Base-by-base conservation (phyloP, 30 jellyfish, hydroid and myxozoan genomes). In the Turritopsis dohrnii region DNA sequence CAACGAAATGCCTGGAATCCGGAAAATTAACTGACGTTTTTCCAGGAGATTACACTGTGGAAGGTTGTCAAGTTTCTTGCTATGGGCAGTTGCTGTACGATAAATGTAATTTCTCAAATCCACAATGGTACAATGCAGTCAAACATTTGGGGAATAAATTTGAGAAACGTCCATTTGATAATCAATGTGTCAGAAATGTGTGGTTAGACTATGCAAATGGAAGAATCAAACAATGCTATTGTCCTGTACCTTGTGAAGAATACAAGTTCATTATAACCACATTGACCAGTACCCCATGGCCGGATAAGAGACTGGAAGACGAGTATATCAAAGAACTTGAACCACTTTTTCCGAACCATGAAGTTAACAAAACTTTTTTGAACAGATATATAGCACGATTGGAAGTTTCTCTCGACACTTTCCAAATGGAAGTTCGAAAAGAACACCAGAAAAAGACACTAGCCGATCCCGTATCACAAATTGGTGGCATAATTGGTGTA, bases 21-120 rank as follows among this genome's bases (percentile, higher is more conserved):
- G 66, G 65, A 27, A 80, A 76, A 52, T 52, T 72, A 21, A 41
- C 23, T 23, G 75, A 74, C 19, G 71, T 75, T 22, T 53, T 88
- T 17, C 96, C 96, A 30, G 96, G 96, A 72, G 88, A 88, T 66
- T 88, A 88, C 87, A 88, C 96, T 16, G 83, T 66, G 8, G 71
- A 81, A 82, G 90, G 96, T 24, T 88, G 96, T 72, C 84, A 88
- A 26, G 79, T 88, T 18, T 82, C 96, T 9, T 88, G 96, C 25
- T 87, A 82, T 84, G 84, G 73, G 24, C 86, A 83, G 26, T 25
- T 81, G 29, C 71, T 88, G 60, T 75, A 82, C 83, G 80, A 77
- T 28, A 88, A 82, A 83, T 88, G 96, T 72, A 89, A 87, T 65
- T 83, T 75, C 52, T 75, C 84, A 18, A 88, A 82, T 25, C 90